Percentiles rank a stretch among this genome's conserved stretches.
Evolutionary conservation across 2,888 invertebrate species (phyloP).

Genomic region (Colostygia pectinataria): DNA sequence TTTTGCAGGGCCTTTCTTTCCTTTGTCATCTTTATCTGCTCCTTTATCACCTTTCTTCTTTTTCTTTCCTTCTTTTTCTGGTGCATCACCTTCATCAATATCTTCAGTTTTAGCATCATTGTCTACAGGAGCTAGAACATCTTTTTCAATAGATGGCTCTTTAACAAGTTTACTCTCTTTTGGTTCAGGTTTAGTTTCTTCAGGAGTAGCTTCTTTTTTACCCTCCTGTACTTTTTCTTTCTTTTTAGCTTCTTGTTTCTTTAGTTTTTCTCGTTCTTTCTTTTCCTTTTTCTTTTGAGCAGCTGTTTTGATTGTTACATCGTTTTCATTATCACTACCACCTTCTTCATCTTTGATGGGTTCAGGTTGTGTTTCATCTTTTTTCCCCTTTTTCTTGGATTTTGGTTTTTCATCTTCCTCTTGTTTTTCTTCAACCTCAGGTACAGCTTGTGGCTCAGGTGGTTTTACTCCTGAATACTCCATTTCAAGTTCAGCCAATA

Average conservation of each 20-base stretch:
- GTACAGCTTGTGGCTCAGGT: constrained; percentile 43
- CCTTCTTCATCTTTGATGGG: constrained; percentile 61
- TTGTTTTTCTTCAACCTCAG: constrained; percentile 64
- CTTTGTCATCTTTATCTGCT: constrained; percentile 81
- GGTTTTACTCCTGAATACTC: constrained; percentile 80
- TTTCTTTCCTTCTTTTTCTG: constrained; percentile 67
- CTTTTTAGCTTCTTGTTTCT: constrained; percentile 87
- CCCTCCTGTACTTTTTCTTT: constrained; percentile 67
- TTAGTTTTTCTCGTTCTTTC: constrained; percentile 90
- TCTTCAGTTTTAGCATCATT: constrained; percentile 66
- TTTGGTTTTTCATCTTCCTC: constrained; percentile 70
- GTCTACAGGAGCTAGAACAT: constrained; percentile 46
- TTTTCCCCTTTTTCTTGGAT: constrained; percentile 70
- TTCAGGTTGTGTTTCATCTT: constrained; percentile 57
- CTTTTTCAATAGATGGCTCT: constrained; percentile 36
- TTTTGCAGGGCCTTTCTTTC: constrained; percentile 90
- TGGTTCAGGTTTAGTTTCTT: constrained; percentile 43
- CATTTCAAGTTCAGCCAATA: constrained; percentile 91
- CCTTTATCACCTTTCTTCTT: constrained; percentile 74
- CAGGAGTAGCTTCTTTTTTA: constrained; percentile 55
- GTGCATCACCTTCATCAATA: constrained; percentile 58
- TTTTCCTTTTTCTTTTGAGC: constrained; percentile 96
- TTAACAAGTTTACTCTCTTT: constrained; percentile 26
- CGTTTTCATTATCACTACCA: constrained; percentile 81
- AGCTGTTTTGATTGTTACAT: constrained; percentile 88